Evolutionary conservation across 1,140 invertebrate genomes (phyloP), one percentile per base, ranked within the genome.

Genomic region (Sitophilus oryzae): DNA sequence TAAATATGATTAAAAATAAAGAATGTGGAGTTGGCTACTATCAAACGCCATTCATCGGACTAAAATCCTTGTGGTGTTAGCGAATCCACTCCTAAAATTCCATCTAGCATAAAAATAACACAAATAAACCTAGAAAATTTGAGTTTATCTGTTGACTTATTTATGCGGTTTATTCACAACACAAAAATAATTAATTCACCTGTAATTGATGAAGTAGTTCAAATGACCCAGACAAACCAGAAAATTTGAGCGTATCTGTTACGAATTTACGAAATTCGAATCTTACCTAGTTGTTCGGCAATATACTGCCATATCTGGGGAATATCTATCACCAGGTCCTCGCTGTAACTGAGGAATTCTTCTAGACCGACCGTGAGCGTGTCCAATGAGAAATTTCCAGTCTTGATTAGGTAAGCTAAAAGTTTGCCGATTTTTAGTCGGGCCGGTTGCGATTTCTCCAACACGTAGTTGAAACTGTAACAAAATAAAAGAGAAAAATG

Each of bases 281-380:
- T 6, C 71, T 76, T 76, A 81, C 81, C 72, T 59, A 81, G 63
- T 64, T 85, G 75, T 71, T 88, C 79, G 8, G 80, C 79, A 61
- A 86, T 71, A 64, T 86, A 88, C 23, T 76, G 70, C 80, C 82
- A 87, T 35, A 88, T 73, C 61, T 79, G 82, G n/a, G 87, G 87
- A 71, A 89, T 81, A 76, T 89, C 86, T 58, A 88, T 80, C 36
- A 79, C 72, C 61, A 88, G 72, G 63, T 89, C 85, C 41, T 81
- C 77, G 6, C 78, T 77, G 54, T 67, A 62, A 56, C 75, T 69
- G 14, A 84, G 68, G 45, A 83, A 72, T 68, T 82, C 74, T 44
- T 68, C 66, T 30, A 81, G 73, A 38, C 79, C 75, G 25, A 60
- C 57, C 48, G 58, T 67, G 55, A 74, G 75, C 46, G 71, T 67